phyloP scores from a whole-genome alignment of 2,113 vertebrate genomes.

The Crotophaga sulcirostris region DNA sequence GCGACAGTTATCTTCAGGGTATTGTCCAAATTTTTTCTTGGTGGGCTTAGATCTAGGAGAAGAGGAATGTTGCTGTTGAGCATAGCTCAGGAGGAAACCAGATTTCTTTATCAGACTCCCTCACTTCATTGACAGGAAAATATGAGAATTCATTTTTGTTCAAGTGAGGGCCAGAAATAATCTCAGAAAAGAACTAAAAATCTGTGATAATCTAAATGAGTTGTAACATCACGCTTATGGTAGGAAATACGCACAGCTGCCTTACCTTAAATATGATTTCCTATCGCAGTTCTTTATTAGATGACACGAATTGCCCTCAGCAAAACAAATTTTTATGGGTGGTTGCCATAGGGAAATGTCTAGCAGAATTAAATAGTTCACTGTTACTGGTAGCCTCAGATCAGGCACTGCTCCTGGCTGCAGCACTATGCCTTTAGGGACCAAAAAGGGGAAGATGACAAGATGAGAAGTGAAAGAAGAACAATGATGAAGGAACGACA shows the following conservation, averaged over 20 bases:
- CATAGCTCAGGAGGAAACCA: background rate
- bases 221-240: background rate
- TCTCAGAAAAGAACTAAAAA: background rate
- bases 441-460: background rate
- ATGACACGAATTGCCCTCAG: slow-evolving; percentile 25
- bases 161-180: background rate
- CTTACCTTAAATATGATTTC: slow-evolving; percentile 29
- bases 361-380: slow-evolving; percentile 32
- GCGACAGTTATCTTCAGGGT: background rate
- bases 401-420: background rate
- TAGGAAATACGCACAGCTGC: background rate
- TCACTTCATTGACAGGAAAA: background rate
- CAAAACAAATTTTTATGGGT: slow-evolving; percentile 32
- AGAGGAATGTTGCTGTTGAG: accelerated
- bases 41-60: background rate
- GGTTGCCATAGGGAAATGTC: slow-evolving; percentile 39
- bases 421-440: background rate
- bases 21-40: background rate
- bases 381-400: background rate
- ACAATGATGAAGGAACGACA: background rate
- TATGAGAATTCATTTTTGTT: background rate
- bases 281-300: background rate
- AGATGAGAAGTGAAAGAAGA: background rate
- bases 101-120: background rate
- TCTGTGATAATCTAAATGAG: background rate